Base-by-base conservation (phyloP, 2,888 invertebrate genomes). In the Drosophila phalerata region DNA sequence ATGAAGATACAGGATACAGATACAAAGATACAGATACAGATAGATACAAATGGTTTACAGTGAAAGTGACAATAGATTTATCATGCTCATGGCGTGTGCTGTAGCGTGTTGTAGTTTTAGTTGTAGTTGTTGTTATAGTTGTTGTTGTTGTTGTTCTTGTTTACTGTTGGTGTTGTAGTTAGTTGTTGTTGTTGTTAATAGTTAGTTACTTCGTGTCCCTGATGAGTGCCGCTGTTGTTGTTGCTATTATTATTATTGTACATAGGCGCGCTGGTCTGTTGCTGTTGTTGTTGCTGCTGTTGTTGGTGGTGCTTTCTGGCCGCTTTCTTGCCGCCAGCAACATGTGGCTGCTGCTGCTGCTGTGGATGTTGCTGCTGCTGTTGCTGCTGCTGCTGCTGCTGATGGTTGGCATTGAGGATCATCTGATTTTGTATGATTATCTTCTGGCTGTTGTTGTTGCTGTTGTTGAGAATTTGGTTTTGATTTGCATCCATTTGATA, bases 361-460 rank as follows among this genome's bases (percentile, higher is more conserved):
- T 83, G 84, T 45, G 72, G 86, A 48, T 81, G 89, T 71, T 68
- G 89, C 66, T 90, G 85, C 6, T 86, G 88, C 10, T 89, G 90
- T 32, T 90, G 90, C 25, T 91, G 92, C 40, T 90, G 90, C 6
- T 86, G 88, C 10, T 89, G 90, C 37, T 90, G 90, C 25, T 91
- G 92, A 42, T 90, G 90, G 74, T 85, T 88, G 72, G 89, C 83
- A 81, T 90, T 92, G 71, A 91, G 89, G 66, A 92, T 91, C 91
- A 91, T 92, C 73, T 92, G 92, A 79, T 92, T 92, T 77, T 92
- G 92, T 73, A 92, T 92, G 70, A 92, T 90, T 67, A 92, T 89
- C 80, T 91, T 91, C 71, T 92, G 91, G 65, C 88, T 78, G 78
- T 22, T 22, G 22, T 65, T 55, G 62, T 17, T 30, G 60, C 43